phyloP scores from a whole-genome alignment of 2,113 vertebrate species.

The Tinamus guttatus region DNA sequence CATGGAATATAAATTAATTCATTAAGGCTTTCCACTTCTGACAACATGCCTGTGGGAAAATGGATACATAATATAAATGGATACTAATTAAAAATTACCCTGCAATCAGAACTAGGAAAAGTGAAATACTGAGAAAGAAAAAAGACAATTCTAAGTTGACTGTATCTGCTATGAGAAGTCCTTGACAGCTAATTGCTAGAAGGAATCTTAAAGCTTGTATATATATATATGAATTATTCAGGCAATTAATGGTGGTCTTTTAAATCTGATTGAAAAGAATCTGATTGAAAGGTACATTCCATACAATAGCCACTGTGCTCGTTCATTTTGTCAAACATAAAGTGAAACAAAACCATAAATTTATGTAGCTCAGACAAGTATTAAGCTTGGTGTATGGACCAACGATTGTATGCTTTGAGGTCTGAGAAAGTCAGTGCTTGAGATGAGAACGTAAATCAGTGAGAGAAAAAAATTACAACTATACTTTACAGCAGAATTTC shows the following conservation, averaged over 20 bases:
- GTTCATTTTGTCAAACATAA: no score
- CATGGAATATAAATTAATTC: constrained; percentile 54
- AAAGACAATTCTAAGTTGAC: constrained; percentile 13
- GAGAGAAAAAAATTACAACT: not conserved
- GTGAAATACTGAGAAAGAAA: constrained; percentile 20
- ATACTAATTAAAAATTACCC: constrained; percentile 59
- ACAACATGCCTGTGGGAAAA: constrained; percentile 32
- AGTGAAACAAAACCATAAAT: no score
- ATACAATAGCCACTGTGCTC: no score
- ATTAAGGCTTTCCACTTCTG: constrained; percentile 47
- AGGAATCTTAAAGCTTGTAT: not conserved
- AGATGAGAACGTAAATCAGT: not conserved
- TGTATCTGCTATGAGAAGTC: not conserved
- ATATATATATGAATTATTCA: not conserved
- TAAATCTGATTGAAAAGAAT: not conserved
- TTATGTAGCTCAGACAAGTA: not conserved
- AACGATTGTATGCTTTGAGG: not conserved
- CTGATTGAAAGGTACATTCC: no score
- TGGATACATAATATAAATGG: constrained; percentile 54
- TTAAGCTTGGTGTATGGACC: not conserved
- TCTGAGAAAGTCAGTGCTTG: not conserved
- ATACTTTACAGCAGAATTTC: no score
- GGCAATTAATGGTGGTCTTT: not conserved
- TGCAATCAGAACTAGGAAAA: constrained; percentile 21
- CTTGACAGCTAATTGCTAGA: not conserved